A percentile compares a stretch with the other conserved stretches of the same genome.
phyloP scores from a whole-genome alignment of 2,113 vertebrate species.

The Pungitius pungitius region DNA sequence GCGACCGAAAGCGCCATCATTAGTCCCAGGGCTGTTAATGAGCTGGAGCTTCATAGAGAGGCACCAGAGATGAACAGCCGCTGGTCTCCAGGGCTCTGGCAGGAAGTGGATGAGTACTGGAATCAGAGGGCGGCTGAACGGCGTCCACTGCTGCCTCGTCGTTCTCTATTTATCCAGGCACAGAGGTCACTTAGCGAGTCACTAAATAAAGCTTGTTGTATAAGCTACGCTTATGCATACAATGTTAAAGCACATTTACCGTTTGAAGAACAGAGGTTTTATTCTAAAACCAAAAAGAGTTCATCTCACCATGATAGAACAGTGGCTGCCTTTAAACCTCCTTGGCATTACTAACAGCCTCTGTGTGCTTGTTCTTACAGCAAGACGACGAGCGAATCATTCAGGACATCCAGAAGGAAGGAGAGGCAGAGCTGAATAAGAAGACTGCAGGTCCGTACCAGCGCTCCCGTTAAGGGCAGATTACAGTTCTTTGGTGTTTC shows the following conservation, averaged over 20 bases:
- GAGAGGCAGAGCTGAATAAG: conserved; percentile 91
- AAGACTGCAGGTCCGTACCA: conserved; percentile 84
- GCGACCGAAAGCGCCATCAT: conserved; percentile 36
- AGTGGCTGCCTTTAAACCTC: background rate
- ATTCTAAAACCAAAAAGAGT: background rate
- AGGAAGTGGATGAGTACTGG: conserved; percentile 21
- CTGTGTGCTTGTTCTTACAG: conserved; percentile 70
- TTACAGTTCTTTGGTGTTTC: no score
- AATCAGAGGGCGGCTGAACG: background rate
- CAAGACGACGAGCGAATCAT: conserved; percentile 95
- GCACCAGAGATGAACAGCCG: conserved; percentile 13
- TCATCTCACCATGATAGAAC: background rate
- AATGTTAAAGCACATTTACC: background rate
- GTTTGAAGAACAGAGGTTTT: no score
- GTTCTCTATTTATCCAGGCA: background rate
- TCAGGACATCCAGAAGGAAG: conserved; percentile 94
- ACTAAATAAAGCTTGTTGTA: background rate
- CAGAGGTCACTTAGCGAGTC: background rate
- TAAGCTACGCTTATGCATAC: background rate
- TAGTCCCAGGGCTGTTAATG: conserved; percentile 48
- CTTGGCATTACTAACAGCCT: background rate
- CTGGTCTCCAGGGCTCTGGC: background rate
- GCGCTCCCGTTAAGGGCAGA: background rate
- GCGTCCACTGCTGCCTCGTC: background rate
- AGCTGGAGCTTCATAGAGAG: conserved; percentile 43